Evolutionary conservation across 2,888 invertebrate genomes (phyloP).

Genomic region (Polylopha cassiicola): DNA sequence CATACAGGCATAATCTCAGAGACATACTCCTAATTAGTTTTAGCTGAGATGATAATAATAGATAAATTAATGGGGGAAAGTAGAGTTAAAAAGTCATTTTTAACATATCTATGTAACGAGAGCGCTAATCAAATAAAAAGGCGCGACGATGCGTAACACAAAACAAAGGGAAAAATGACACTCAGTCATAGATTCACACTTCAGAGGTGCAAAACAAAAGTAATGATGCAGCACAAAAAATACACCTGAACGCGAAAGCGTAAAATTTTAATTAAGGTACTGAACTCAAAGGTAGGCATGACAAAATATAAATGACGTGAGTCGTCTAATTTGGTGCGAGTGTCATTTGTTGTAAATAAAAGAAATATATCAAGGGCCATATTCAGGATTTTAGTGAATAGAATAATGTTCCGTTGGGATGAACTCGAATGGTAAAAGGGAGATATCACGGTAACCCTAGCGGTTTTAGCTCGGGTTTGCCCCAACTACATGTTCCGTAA

Average conservation of each 20-base stretch:
- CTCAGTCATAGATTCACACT: slow-evolving; percentile 62
- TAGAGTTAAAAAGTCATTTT: slow-evolving; percentile 21
- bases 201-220: slow-evolving; percentile 71
- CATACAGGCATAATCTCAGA: too few species aligned
- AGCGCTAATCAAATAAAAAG: slow-evolving; percentile 55
- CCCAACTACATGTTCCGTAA: slow-evolving; percentile 11
- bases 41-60: too few species aligned
- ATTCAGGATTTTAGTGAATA: slow-evolving; percentile 50
- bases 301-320: slow-evolving; percentile 60
- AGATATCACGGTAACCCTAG: slow-evolving; percentile 26
- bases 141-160: slow-evolving; percentile 42
- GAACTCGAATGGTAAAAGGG: slow-evolving; percentile 45
- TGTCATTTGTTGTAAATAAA: slow-evolving; percentile 54
- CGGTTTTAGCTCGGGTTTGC: slow-evolving; percentile 23
- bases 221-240: slow-evolving; percentile 43
- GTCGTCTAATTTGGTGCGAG: slow-evolving; percentile 63
- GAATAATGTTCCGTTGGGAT: slow-evolving; percentile 51
- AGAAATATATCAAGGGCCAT: slow-evolving; percentile 38
- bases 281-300: slow-evolving; percentile 51
- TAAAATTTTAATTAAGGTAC: slow-evolving; percentile 73
- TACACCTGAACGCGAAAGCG: slow-evolving; percentile 45
- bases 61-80: too few species aligned
- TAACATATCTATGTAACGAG: slow-evolving; percentile 28
- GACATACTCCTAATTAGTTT: too few species aligned
- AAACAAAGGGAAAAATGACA: slow-evolving; percentile 45